Conservation (phyloP, 2,888 invertebrate species). For the Linyphia triangularis region DNA sequence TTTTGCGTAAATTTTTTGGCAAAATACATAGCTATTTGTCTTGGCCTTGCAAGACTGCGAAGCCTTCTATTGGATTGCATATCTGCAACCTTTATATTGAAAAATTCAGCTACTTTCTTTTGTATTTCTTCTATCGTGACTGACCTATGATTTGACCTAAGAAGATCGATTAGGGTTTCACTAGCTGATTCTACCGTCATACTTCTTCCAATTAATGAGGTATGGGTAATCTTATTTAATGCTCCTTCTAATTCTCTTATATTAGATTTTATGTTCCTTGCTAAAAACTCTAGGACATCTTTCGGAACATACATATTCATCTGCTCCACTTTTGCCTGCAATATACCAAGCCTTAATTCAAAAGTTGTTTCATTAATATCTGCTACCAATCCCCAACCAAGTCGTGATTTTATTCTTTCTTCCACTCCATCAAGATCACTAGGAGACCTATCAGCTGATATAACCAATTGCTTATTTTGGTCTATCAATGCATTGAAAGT, state of each 20-base stretch:
- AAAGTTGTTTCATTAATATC: constrained; percentile 3
- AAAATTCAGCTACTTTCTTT: constrained; percentile 3
- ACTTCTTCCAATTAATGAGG: constrained; percentile 3
- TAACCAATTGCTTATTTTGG: constrained; percentile 15
- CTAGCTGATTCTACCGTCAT: constrained; percentile 3
- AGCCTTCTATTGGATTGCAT: neutral
- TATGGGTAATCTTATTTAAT: constrained; percentile 3
- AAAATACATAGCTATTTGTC: constrained; percentile 3
- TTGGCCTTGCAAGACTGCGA: constrained; percentile 3
- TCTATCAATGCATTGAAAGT: constrained; percentile 21
- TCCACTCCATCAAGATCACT: constrained; percentile 3
- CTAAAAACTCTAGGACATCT: constrained; percentile 3
- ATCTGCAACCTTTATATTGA: constrained; percentile 3
- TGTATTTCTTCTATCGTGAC: neutral
- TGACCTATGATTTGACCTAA: constrained; percentile 3
- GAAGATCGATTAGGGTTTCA: constrained; percentile 3
- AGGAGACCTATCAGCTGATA: constrained; percentile 6
- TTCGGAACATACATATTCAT: neutral
- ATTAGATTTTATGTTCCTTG: constrained; percentile 3
- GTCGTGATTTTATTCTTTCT: constrained; percentile 3
- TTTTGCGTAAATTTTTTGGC: constrained; percentile 3
- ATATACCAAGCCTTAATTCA: constrained; percentile 3
- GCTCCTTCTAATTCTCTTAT: constrained; percentile 3
- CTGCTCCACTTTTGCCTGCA: constrained; percentile 3
- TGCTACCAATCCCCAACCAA: constrained; percentile 3